Evolutionary conservation across 1,140 invertebrate species (phyloP), one percentile per base, ranked within the genome.

Genomic region (Trichoplusia ni): DNA sequence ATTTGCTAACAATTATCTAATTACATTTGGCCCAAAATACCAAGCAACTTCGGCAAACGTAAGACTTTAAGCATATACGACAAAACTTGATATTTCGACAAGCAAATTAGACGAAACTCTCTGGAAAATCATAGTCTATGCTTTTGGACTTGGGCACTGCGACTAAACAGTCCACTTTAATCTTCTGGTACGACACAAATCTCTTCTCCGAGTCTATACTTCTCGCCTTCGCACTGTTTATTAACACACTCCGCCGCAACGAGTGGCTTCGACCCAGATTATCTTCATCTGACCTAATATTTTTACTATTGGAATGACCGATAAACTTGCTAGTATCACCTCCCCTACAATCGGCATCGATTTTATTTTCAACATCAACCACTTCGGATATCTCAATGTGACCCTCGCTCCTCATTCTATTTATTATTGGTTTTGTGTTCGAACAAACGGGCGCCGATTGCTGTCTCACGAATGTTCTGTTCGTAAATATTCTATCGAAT

Each of bases 171-270:
- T 87, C 84, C 0, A 85, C 83, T 64, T 77, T 86, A 47, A 87
- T 76, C 67, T 86, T 87, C 65, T 86, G 80, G 56, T 84, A 86
- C 14, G 74, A 66, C 6, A 84, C 81, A 47, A 75, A 77, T 54
- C 81, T 80, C 68, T 82, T 85, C 64, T 86, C 84, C 29, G 74
- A 72, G 25, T 91, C 89, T 4, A 90, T 63, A 67, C 87, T 90
- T 68, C 81, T 89, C 5, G 83, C 81, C 65, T 89, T 90, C 9
- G 86, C 82, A 64, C 85, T 90, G 56, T 88, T 91, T 76, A 91
- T 82, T 53, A 91, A 79, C 35, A 91, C 89, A 49, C 85, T 91
- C 14, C 89, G 89, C 27, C 91, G 79, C 13, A 91, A 73, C 3
- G 91, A 92, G 56, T 77, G 66, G 27, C 62, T 69, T 37, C 79